Base-by-base conservation (phyloP, 2,888 invertebrate species). In the Neoitamus cyanurus region DNA sequence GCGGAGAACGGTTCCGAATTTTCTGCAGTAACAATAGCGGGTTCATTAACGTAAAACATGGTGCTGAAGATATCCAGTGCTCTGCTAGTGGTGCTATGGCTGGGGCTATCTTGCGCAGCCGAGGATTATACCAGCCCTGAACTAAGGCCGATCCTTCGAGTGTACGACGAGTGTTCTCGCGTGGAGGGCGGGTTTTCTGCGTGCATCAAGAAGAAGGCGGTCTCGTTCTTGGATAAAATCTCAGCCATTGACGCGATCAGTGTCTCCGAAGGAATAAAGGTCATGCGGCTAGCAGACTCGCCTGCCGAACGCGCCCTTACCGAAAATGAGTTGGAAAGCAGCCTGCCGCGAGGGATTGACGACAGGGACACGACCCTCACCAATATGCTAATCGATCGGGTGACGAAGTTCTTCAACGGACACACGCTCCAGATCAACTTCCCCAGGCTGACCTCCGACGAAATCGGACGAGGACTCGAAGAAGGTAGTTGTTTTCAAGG, bases 181-280 rank as follows among this genome's bases (percentile, higher is more conserved):
- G 91, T 94, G 0, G 94, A 94, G 85, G 91, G 92, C 85, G 95
- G 95, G 75, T 92, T 96, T 83, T 92, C 94, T 83, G 94, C 95
- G 30, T 96, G 96, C 89, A 91, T 96, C 80, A 96, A 96, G 92
- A 96, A 95, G 90, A 96, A 96, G 89, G 96, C 96, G 0, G 94
- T 96, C 84, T 92, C 95, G 1, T 96, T 96, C 89, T 94, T 96
- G 87, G 96, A 96, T 88, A 92, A 96, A 77, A 93, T 96, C 31
- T 93, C 94, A 0, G 93, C 94, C 85, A 94, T 96, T 92, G 95
- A 95, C 30, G 92, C 93, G 25, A 93, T 93, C 87, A 91, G 93
- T 20, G 90, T 95, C 85, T 92, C 93, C 13, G 95, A 95, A 86
- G 96, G 95, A 73, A 91, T 96, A 3, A 94, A 94, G 87, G 93